Conservation (phyloP, 2,888 invertebrate species). For the Melinopterus prodromus region DNA sequence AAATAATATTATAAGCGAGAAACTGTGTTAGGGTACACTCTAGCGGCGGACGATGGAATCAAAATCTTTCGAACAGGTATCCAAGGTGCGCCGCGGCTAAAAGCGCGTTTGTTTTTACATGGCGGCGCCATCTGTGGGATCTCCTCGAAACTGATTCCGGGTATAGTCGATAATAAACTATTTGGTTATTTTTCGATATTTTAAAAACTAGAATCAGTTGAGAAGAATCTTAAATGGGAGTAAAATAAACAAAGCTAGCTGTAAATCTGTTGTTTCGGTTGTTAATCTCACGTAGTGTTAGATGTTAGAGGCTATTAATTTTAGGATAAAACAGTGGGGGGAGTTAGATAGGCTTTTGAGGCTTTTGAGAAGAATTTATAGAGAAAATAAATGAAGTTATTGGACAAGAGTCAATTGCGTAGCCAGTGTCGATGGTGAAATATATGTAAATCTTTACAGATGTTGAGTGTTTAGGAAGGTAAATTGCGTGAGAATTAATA, state of each 20-base stretch:
- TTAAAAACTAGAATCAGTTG: not conserved
- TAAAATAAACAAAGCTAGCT: slow-evolving; percentile 12
- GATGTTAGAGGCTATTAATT: not conserved
- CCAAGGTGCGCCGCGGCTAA: slow-evolving; percentile 41
- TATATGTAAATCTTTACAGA: too few relatives aligned
- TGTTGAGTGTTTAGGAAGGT: too few relatives aligned
- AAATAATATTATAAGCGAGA: not conserved
- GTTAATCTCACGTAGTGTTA: slow-evolving; percentile 10
- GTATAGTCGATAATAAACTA: not conserved
- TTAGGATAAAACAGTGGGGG: slow-evolving; percentile 11
- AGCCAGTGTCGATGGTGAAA: too few relatives aligned
- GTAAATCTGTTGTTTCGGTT: slow-evolving; percentile 14
- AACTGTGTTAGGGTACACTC: slow-evolving; percentile 48
- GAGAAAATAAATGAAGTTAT: not conserved
- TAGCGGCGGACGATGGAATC: slow-evolving; percentile 52
- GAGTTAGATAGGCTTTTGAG: slow-evolving; percentile 13
- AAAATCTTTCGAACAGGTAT: slow-evolving; percentile 54
- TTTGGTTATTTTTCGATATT: not conserved
- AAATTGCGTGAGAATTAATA: too few relatives aligned
- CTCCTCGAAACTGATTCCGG: slow-evolving; percentile 28
- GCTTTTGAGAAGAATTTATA: not conserved
- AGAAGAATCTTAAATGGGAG: slow-evolving; percentile 11
- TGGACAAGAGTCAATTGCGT: not conserved
- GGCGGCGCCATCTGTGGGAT: slow-evolving; percentile 54
- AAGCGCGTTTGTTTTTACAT: slow-evolving; percentile 50